Evolutionary conservation across 1,140 invertebrate genomes (phyloP).

Genomic region (Orius insidiosus): DNA sequence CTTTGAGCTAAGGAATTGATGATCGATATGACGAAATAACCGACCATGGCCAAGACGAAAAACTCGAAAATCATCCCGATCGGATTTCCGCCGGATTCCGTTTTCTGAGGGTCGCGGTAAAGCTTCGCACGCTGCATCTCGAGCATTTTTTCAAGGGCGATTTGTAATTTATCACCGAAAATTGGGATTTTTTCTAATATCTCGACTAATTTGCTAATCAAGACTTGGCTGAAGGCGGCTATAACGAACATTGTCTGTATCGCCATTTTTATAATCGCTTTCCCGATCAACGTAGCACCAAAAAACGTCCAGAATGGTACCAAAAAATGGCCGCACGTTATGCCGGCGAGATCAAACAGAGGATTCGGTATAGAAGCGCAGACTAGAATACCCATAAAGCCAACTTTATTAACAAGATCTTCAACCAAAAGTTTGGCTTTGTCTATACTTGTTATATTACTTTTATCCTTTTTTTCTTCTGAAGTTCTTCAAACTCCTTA

Average conservation of each 20-base stretch:
- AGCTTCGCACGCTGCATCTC: slow-evolving; percentile 74
- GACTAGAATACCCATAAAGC: slow-evolving; percentile 92
- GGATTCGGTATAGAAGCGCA: slow-evolving; percentile 99
- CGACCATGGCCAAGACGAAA: slow-evolving; percentile 81
- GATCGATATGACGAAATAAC: slow-evolving; percentile 90
- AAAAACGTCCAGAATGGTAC: slow-evolving; percentile 99
- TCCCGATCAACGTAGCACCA: slow-evolving; percentile 94
- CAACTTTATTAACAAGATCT: slow-evolving; percentile 82
- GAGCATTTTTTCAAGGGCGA: slow-evolving; percentile 73
- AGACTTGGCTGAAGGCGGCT: slow-evolving; percentile 83
- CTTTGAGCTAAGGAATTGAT: slow-evolving; percentile 93
- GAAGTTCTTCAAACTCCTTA: slow-evolving; percentile 54
- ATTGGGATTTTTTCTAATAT: slow-evolving; percentile 57
- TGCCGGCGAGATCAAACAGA: slow-evolving; percentile 93
- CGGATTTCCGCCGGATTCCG: slow-evolving; percentile 38
- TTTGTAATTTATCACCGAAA: slow-evolving; percentile 65
- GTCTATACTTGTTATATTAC: slow-evolving; percentile 41
- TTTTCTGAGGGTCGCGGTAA: slow-evolving; percentile 39
- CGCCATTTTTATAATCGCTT: slow-evolving; percentile 98
- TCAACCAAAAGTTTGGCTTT: slow-evolving; percentile 74
- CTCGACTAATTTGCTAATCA: slow-evolving; percentile 65
- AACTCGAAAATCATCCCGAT: slow-evolving; percentile 76
- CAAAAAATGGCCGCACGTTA: slow-evolving; percentile 96
- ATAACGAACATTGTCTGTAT: slow-evolving; percentile 98
- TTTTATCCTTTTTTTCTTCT: slow-evolving; percentile 37